Evolutionary conservation across 2,113 vertebrate species (phyloP).

Genomic region (Trematocara zebra): DNA sequence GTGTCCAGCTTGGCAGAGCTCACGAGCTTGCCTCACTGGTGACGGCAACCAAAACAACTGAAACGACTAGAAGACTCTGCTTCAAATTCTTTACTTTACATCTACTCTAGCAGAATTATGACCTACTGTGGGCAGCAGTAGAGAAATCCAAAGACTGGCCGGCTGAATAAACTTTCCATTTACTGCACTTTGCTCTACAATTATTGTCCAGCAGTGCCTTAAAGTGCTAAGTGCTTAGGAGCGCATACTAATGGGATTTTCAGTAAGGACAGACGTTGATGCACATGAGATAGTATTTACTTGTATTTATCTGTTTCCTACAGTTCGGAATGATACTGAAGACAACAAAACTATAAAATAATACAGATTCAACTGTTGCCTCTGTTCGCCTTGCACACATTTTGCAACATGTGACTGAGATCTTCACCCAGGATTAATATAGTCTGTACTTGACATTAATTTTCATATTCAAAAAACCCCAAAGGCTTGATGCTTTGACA

Average conservation of each 20-base stretch:
- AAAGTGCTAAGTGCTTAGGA: not conserved
- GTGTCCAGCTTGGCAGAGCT: not conserved
- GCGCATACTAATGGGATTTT: not conserved
- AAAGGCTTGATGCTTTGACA: not conserved
- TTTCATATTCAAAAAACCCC: not conserved
- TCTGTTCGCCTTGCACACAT: not conserved
- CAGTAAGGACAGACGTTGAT: not conserved
- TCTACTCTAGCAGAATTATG: not conserved
- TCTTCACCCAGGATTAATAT: not conserved
- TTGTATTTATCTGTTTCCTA: not conserved
- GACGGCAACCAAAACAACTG: slow-evolving; percentile 12
- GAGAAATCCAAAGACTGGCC: not conserved
- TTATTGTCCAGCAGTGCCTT: not conserved
- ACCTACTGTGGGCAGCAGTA: not conserved
- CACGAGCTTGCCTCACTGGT: slow-evolving; percentile 6
- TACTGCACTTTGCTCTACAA: not conserved
- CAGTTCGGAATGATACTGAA: not conserved
- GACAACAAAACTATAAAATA: not conserved
- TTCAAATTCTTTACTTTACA: not conserved
- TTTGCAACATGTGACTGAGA: not conserved
- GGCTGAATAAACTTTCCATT: not conserved
- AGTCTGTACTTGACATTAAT: not conserved
- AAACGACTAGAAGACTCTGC: not conserved
- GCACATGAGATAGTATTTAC: not conserved
- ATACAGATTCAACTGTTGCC: not conserved